A percentile compares a stretch with the other conserved stretches of the same genome.
These are phyloP conservation scores for Thinocorus orbignyianus DNA, from an alignment of 2,113 vertebrate species.

Conservation along the genomic window DNA sequence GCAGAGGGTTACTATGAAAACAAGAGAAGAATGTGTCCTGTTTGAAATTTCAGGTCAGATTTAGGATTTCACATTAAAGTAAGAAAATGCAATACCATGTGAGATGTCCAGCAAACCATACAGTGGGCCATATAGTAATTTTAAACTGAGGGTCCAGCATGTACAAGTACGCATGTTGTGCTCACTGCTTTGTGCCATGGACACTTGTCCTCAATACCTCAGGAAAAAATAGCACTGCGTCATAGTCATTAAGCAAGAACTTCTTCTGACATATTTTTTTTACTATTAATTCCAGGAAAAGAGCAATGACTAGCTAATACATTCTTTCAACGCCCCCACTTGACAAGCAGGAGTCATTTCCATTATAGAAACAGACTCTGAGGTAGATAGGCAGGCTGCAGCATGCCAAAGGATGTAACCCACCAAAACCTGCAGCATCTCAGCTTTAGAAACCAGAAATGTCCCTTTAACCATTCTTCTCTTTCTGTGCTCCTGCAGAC, in stretches of 20 bases:
- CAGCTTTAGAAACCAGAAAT: background rate
- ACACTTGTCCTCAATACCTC: background rate
- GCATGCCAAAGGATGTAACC: background rate
- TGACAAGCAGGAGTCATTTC: background rate
- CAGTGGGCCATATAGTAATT: background rate
- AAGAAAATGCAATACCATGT: background rate
- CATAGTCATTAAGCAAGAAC: background rate
- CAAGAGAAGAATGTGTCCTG: background rate
- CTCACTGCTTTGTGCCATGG: background rate
- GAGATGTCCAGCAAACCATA: background rate
- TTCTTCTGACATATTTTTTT: background rate
- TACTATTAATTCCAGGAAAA: background rate
- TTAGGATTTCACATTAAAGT: background rate
- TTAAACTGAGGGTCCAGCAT: background rate
- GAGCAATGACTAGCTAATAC: background rate
- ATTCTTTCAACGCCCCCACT: background rate
- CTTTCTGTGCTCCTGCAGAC: background rate
- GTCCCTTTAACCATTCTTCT: background rate
- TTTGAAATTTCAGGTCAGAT: background rate
- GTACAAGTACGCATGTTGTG: rapidly evolving
- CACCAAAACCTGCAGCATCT: background rate
- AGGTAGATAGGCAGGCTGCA: background rate
- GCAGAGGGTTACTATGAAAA: background rate
- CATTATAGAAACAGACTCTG: background rate
- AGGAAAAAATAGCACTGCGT: background rate